Evolutionary conservation across 1,140 invertebrate genomes (phyloP).

Genomic region (Heliothis subflexa): DNA sequence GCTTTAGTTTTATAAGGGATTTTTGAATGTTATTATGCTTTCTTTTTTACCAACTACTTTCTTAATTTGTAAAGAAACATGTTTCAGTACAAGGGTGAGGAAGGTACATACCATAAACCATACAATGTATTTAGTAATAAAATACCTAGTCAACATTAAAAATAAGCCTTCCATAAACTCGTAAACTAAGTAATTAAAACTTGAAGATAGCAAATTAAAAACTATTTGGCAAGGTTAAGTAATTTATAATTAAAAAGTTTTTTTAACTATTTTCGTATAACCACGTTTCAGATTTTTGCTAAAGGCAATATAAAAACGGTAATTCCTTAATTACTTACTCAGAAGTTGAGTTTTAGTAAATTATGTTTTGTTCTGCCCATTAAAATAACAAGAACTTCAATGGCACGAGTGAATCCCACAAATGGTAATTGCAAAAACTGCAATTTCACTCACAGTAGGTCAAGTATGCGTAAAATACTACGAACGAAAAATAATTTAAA

Average conservation of each 20-base stretch:
- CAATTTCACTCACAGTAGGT: constrained; percentile 11
- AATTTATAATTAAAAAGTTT: no score
- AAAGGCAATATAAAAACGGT: not conserved
- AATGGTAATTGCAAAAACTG: not conserved
- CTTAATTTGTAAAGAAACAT: not conserved
- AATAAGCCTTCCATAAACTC: no score
- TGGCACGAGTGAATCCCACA: not conserved
- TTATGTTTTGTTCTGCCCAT: not conserved
- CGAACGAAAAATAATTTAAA: constrained; percentile 7
- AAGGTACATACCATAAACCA: not conserved
- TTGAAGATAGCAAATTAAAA: no score
- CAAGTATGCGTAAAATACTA: constrained; percentile 10
- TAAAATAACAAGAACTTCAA: not conserved
- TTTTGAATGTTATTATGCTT: not conserved
- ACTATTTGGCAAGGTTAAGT: no score
- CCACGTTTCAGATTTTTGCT: not conserved
- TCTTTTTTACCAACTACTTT: constrained; percentile 1
- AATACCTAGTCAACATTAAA: not conserved
- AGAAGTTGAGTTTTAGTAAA: no score
- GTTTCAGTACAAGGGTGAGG: not conserved
- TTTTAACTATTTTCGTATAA: no score
- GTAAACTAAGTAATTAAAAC: no score
- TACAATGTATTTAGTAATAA: not conserved
- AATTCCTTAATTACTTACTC: not conserved
- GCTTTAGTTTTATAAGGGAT: not conserved